Evolutionary conservation across 1,140 invertebrate genomes (phyloP).

Genomic region (Acromyrmex charruanus): DNA sequence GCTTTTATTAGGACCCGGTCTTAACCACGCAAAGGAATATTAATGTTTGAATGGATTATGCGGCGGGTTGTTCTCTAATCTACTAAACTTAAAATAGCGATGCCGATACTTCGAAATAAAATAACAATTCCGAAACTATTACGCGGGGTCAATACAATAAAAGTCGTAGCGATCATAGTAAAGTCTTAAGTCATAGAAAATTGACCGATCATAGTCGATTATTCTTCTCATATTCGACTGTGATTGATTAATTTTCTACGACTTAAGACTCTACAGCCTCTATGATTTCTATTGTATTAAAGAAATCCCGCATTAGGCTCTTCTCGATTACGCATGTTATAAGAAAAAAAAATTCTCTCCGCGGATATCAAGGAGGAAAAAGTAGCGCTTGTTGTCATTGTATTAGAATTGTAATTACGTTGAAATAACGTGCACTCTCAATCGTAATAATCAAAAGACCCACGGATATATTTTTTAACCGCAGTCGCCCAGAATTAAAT

Average conservation of each 20-base stretch:
- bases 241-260: too few species aligned
- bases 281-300: too few species aligned
- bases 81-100: not conserved
- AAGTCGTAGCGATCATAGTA: too few species aligned
- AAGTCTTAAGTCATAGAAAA: too few species aligned
- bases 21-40: conserved; percentile 5
- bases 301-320: not conserved
- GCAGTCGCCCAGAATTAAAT: conserved; percentile 26
- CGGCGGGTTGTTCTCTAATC: not conserved
- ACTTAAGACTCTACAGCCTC: too few species aligned
- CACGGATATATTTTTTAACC: conserved; percentile 9
- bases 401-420: not conserved
- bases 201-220: too few species aligned
- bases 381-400: not conserved
- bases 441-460: not conserved
- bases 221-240: too few species aligned
- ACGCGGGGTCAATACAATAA: too few species aligned
- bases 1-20: conserved; percentile 62
- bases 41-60: conserved; percentile 26
- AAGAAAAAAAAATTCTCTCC: not conserved
- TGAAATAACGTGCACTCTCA: not conserved
- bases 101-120: not conserved
- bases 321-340: not conserved
- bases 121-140: not conserved
- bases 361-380: not conserved